A percentile compares a stretch with the other conserved stretches of the same genome.
Conservation (phyloP, 2,888 invertebrate genomes). For the Athripsodes cinereus region DNA sequence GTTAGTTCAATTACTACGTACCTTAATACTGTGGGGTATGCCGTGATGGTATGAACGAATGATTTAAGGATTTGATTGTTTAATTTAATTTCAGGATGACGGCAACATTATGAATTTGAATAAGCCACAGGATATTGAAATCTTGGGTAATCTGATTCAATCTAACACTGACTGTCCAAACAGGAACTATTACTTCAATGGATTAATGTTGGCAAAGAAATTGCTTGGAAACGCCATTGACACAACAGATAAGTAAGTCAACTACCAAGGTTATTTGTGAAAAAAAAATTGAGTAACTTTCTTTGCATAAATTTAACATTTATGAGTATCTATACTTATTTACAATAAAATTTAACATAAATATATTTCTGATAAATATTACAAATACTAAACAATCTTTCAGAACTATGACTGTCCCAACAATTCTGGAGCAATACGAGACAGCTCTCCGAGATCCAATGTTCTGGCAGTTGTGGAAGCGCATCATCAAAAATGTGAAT, state of each 20-base stretch:
- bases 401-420: slow-evolving; percentile 48
- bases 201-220: slow-evolving; percentile 50
- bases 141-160: slow-evolving; percentile 60
- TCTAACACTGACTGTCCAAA: slow-evolving; percentile 58
- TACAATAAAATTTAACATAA: too few species aligned
- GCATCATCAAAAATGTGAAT: slow-evolving; percentile 49
- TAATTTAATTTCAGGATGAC: slow-evolving; percentile 43
- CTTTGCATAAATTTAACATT: slow-evolving; percentile 28
- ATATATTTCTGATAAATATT: too few species aligned
- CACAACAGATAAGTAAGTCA: slow-evolving; percentile 29
- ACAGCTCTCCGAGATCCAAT: slow-evolving; percentile 67
- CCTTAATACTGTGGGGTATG: too few species aligned
- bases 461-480: slow-evolving; percentile 64
- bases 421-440: slow-evolving; percentile 59
- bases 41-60: too few species aligned
- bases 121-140: slow-evolving; percentile 56
- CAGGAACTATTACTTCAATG: slow-evolving; percentile 51
- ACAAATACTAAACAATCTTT: too few species aligned
- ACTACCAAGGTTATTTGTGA: neutral
- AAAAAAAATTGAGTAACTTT: slow-evolving; percentile 27
- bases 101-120: slow-evolving; percentile 54
- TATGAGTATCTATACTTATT: too few species aligned
- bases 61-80: too few species aligned
- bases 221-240: slow-evolving; percentile 35
- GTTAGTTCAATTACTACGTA: too few species aligned